Base-by-base conservation (phyloP, 2,888 invertebrate genomes). In the Ophion ellenae region DNA sequence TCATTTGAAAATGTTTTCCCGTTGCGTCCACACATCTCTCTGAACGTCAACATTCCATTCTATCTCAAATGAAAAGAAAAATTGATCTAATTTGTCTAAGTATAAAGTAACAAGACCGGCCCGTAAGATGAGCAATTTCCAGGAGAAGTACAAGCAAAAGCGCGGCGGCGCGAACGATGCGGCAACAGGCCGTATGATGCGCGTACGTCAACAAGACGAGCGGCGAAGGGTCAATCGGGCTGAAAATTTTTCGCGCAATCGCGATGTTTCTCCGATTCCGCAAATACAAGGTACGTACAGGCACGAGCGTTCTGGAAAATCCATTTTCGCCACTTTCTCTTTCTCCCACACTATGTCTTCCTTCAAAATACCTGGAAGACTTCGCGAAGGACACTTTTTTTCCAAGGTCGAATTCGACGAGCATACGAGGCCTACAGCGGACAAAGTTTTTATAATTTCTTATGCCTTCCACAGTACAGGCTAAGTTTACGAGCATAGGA, bases 161-260 rank as follows among this genome's bases (percentile, higher is more conserved):
- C 67, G 73, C 0, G 28, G 64, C 0, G 67, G 75, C 1, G 75
- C 75, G n/a, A 40, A 9, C 10, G 74, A 77, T n/a, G 5, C 78
- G 6, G 17, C 11, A 6, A 36, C 59, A 2, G 71, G 80, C 9
- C 83, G 90, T 0, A 1, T 86, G 36, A 7, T 88, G 9, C 90
- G 91, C 0, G 83, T 84, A 0, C 45, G 66, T 9, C 32, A 81
- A 2, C 45, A 76, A 0, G 85, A 84, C 9, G 79, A 86, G 10
- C 45, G 45, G 0, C 81, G 89, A 9, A 89, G 40, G n/a, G 61
- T 59, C 1, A 45, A 77, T 9, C 87, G 91, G 1, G 71, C 59
- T 0, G 66, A 73, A 2, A 11, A 59, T 20, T 89, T 88, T 6
- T 71, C 80, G 5, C 66, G 66, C 9, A 78, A 87, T 40, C 87